A percentile compares a stretch with the other conserved stretches of the same genome.
Conservation (phyloP, 2,888 invertebrate genomes). For the Drosophila rellima region DNA sequence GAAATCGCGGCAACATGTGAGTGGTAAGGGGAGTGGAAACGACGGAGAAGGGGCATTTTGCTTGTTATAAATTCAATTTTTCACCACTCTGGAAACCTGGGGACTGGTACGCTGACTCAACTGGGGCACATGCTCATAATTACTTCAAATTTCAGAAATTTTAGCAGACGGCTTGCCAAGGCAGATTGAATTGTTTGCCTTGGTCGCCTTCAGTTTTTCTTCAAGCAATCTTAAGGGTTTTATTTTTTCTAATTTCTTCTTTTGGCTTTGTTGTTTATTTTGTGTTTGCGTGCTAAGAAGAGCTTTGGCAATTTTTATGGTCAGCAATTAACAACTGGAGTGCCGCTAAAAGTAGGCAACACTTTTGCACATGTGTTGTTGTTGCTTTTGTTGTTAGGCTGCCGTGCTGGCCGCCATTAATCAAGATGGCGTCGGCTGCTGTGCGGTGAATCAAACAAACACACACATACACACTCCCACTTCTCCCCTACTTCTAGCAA, state of each 20-base stretch:
- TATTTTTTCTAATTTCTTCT: slow-evolving; percentile 23
- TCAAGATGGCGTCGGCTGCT: slow-evolving; percentile 61
- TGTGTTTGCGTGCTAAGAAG: slow-evolving; percentile 59
- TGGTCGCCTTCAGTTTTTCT: slow-evolving; percentile 18
- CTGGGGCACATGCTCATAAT: slow-evolving; percentile 35
- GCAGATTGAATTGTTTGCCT: slow-evolving; percentile 68
- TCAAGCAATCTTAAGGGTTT: neutral
- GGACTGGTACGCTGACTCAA: neutral
- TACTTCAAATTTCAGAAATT: slow-evolving; percentile 36
- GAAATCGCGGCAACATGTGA: slow-evolving; percentile 50
- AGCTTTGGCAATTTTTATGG: slow-evolving; percentile 72
- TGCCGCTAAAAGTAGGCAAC: slow-evolving; percentile 63
- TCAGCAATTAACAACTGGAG: slow-evolving; percentile 72
- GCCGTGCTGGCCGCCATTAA: slow-evolving; percentile 68
- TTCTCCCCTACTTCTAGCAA: neutral
- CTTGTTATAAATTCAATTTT: slow-evolving; percentile 77
- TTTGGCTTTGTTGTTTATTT: slow-evolving; percentile 15
- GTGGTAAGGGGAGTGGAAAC: neutral
- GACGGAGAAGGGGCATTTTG: slow-evolving; percentile 45
- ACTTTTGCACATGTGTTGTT: slow-evolving; percentile 52
- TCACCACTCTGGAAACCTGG: slow-evolving; percentile 44
- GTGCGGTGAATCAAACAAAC: slow-evolving; percentile 4
- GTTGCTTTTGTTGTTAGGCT: slow-evolving; percentile 11
- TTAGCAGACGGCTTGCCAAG: slow-evolving; percentile 24
- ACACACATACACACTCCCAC: neutral